Evolutionary conservation across 2,888 invertebrate genomes (phyloP), one percentile per base, ranked within the genome.

Genomic region (Yponomeuta plumbellus): DNA sequence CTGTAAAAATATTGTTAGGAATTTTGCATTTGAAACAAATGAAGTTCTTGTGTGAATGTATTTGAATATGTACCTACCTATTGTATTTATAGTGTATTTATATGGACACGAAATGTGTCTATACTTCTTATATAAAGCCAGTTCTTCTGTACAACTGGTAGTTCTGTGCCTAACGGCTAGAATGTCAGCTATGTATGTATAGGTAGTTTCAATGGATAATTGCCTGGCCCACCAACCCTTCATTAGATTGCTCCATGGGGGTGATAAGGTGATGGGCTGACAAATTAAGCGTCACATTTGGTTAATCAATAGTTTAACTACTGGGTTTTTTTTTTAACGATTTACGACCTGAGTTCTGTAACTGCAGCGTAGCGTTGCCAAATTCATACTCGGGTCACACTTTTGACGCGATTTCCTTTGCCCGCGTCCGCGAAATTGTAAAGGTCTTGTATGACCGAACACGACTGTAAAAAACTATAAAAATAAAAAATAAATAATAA

Each of bases 161-260:
- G 17, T 52, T 52, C 74, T 69, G 71, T 70, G 74, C 79, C 74
- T 84, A 21, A 58, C 10, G 23, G 20, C 62, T 83, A 83, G 83
- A 86, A 84, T 84, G 86, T 85, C 84, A 82, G 76, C 74, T 74
- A 77, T 76, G 78, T 74, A 77, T 76, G 78, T 34, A 6, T 34
- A 34, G 34, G 8, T 76, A 82, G 81, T 83, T 83, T 84, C 86
- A 80, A 86, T 86, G 80, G 85, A 85, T 86, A 88, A 88, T 88
- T 88, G 86, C 83, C 81, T 84, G 44, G 44, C 22, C 74, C 73
- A 77, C 76, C 81, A 84, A 83, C 85, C 85, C 87, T 86, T 87
- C 85, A 84, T 86, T 85, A 77, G 74, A 34, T 34, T 26, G 13
- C 11, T 20, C 70, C 68, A 71, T 72, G 73, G 61, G 64, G 67